Conservation (phyloP, 2,888 invertebrate genomes). For the Geotrupes spiniger region DNA sequence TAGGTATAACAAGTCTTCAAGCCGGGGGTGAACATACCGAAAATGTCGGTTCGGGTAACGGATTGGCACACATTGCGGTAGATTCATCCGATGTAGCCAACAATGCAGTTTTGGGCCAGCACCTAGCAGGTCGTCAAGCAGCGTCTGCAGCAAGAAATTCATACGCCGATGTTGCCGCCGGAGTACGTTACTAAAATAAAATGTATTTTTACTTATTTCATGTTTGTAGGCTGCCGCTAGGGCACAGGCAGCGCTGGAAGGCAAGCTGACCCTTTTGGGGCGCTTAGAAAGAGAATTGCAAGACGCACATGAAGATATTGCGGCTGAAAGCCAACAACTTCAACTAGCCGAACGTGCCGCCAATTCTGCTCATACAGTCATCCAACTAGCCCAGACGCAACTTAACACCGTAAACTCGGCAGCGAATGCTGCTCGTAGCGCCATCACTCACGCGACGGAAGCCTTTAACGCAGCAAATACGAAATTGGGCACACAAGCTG, state of each 20-base stretch:
- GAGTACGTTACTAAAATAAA: no score
- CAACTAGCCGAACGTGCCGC: conserved; percentile 71
- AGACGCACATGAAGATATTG: conserved; percentile 65
- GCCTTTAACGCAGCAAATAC: conserved; percentile 71
- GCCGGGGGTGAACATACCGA: no score
- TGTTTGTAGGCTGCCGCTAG: conserved; percentile 62
- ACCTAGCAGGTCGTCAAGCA: no score
- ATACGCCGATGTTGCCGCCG: no score
- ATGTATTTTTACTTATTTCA: background rate
- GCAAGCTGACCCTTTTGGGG: conserved; percentile 54
- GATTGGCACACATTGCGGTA: no score
- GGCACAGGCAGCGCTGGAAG: conserved; percentile 63
- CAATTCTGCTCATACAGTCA: conserved; percentile 68
- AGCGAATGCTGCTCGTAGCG: conserved; percentile 71
- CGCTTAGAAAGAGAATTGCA: conserved; percentile 71
- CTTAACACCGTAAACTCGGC: conserved; percentile 71
- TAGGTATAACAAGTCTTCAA: no score
- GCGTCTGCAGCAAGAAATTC: no score
- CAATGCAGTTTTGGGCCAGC: no score
- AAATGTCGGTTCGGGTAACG: no score
- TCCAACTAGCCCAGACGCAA: conserved; percentile 53
- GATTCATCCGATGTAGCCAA: no score
- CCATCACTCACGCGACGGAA: conserved; percentile 70
- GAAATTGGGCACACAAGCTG: conserved; percentile 72
- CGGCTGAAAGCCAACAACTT: conserved; percentile 68